Evolutionary conservation across 2,113 vertebrate species (phyloP).

Genomic region (Terrapene triunguis): DNA sequence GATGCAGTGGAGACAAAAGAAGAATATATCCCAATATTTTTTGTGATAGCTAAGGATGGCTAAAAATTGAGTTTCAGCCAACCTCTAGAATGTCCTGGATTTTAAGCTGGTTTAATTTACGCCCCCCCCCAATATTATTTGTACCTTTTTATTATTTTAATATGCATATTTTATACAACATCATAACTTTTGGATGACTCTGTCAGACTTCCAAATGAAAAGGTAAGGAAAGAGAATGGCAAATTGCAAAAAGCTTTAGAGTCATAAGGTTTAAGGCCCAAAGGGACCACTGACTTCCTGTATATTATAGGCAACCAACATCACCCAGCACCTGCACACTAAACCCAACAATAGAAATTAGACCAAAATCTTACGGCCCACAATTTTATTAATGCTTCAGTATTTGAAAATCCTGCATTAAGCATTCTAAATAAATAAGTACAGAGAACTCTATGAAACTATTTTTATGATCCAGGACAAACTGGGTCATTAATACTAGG

Average conservation of each 20-base stretch:
- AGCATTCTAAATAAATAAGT: neutral
- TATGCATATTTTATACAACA: neutral
- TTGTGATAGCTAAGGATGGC: neutral
- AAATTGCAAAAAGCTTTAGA: neutral
- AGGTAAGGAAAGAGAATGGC: neutral
- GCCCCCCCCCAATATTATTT: neutral
- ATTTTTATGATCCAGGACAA: neutral
- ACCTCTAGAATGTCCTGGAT: neutral
- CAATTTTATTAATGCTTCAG: neutral
- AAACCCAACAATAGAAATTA: neutral
- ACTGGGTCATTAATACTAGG: neutral
- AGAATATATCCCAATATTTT: neutral
- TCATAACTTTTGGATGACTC: neutral
- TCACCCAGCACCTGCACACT: neutral
- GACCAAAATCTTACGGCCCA: neutral
- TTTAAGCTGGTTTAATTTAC: neutral
- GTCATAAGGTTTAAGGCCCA: neutral
- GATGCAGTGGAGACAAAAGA: neutral
- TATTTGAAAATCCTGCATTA: neutral
- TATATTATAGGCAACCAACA: neutral
- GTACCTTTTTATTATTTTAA: neutral
- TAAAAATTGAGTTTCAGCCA: neutral
- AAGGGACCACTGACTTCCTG: neutral
- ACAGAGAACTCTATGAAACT: neutral
- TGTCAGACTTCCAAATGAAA: neutral